These are phyloP conservation scores for Timema cristinae DNA, from an alignment of 2,888 invertebrate genomes.

Conservation along the genomic window DNA sequence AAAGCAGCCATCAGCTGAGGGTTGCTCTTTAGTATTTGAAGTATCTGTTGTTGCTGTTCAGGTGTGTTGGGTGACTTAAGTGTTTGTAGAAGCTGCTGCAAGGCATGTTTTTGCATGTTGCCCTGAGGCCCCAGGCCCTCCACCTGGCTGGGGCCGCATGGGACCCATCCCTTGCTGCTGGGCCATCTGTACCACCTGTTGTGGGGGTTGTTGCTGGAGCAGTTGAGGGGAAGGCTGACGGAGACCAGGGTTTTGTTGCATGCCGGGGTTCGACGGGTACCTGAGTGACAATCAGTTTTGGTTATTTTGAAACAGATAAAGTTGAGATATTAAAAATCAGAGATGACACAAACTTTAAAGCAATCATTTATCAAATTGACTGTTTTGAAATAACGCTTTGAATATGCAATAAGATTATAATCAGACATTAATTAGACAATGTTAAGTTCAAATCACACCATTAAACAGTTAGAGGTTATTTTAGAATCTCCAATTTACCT, in stretches of 20 bases:
- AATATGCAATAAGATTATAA: no score
- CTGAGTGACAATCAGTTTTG: conserved; percentile 31
- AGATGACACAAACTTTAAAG: no score
- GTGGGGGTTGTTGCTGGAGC: conserved; percentile 49
- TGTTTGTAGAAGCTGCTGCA: conserved; percentile 85
- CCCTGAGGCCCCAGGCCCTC: conserved; percentile 17
- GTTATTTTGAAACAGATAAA: no score
- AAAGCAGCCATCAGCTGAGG: conserved; percentile 95
- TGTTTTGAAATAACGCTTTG: no score
- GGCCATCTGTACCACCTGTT: conserved; percentile 51
- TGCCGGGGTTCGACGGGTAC: conserved; percentile 44
- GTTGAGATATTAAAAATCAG: no score
- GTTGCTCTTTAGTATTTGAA: conserved; percentile 87
- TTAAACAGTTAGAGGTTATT: no score
- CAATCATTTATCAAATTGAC: no score
- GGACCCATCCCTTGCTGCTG: conserved; percentile 36
- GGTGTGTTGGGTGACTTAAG: conserved; percentile 84
- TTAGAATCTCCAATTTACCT: no score
- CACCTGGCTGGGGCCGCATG: conserved; percentile 8
- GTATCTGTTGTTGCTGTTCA: conserved; percentile 86
- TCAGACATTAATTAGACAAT: no score
- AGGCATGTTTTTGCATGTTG: conserved; percentile 56
- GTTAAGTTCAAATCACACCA: no score
- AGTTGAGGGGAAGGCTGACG: conserved; percentile 46
- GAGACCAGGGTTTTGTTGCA: conserved; percentile 45